A percentile compares a stretch with the other conserved stretches of the same genome.
Conservation (phyloP, 2,888 invertebrate species). For the Operophtera brumata region DNA sequence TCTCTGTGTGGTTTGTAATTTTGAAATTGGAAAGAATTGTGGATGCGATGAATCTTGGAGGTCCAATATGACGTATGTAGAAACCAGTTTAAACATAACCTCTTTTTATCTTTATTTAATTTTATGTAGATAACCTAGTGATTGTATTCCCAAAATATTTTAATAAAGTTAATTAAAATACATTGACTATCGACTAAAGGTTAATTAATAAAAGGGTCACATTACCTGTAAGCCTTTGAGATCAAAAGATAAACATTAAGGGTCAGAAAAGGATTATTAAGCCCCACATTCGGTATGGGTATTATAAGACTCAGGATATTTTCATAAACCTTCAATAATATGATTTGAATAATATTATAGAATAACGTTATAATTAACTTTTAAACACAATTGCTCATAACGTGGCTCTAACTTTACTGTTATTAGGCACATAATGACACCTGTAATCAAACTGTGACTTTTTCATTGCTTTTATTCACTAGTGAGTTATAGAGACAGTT, state of each 20-base stretch:
- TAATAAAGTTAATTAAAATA: not conserved
- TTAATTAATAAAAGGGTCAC: conserved; percentile 10
- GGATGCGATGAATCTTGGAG: conserved; percentile 7
- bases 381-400: too few relatives aligned
- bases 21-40: conserved; percentile 3
- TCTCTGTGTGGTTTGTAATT: conserved; percentile 5
- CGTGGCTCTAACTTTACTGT: too few relatives aligned
- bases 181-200: not conserved
- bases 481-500: too few relatives aligned
- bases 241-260: conserved; percentile 11
- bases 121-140: not conserved
- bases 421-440: too few relatives aligned
- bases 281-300: not conserved
- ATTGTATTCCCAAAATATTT: too few relatives aligned
- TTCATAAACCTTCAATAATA: too few relatives aligned
- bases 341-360: too few relatives aligned
- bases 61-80: not conserved
- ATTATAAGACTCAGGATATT: not conserved
- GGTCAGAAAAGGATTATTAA: conserved; percentile 6
- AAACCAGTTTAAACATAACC: not conserved
- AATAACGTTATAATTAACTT: too few relatives aligned
- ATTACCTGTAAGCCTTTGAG: conserved; percentile 8
- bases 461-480: too few relatives aligned
- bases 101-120: not conserved
- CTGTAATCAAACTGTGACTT: too few relatives aligned